Evolutionary conservation across 2,113 vertebrate species (phyloP).

Genomic region (Todiramphus chloris): DNA sequence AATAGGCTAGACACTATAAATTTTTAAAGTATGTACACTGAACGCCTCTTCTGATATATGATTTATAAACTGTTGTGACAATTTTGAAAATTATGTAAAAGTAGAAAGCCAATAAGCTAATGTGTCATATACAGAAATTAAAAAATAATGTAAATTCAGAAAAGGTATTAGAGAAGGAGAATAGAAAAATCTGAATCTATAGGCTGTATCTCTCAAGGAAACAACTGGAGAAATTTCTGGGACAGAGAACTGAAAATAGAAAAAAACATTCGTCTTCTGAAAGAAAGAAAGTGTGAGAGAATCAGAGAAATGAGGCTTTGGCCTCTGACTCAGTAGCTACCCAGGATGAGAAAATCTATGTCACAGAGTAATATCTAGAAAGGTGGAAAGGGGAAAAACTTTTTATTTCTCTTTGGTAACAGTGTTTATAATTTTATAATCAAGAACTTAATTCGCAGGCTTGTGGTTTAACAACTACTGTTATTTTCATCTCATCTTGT

Average conservation of each 20-base stretch:
- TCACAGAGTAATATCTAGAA: neutral
- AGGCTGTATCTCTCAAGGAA: neutral
- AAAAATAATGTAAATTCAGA: neutral
- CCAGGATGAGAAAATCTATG: neutral
- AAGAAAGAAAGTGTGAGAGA: neutral
- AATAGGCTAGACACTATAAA: neutral
- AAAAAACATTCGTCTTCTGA: neutral
- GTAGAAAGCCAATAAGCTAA: neutral
- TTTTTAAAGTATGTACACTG: neutral
- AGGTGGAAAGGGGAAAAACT: neutral
- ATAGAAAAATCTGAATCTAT: neutral
- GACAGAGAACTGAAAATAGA: neutral
- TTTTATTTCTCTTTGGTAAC: neutral
- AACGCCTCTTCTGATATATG: neutral
- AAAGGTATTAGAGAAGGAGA: neutral
- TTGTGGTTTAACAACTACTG: neutral
- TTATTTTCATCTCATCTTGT: neutral
- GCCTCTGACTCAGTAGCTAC: neutral
- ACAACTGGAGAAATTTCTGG: neutral
- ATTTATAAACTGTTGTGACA: neutral
- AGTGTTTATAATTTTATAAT: neutral
- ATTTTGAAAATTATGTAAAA: neutral
- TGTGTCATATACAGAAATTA: neutral
- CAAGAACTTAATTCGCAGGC: neutral
- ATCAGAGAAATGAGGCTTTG: neutral